phyloP scores from a whole-genome alignment of 2,888 invertebrate genomes.

The Melieria omissa region DNA sequence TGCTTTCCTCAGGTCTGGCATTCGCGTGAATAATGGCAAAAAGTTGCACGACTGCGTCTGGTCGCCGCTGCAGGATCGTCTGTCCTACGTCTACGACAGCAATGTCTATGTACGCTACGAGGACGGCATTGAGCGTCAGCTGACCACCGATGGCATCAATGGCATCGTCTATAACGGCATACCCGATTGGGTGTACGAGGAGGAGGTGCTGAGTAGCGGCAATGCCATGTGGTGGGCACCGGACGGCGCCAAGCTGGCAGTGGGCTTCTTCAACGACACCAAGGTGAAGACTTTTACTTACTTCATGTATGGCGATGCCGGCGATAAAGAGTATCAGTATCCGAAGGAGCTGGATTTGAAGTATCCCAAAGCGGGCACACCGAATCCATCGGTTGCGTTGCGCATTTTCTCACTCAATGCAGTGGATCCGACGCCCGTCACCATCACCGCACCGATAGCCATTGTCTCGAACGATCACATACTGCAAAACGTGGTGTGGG shows the following conservation, averaged over 20 bases:
- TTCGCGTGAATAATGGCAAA: constrained; percentile 68
- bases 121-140: constrained; percentile 60
- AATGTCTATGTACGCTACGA: constrained; percentile 71
- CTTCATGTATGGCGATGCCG: constrained; percentile 75
- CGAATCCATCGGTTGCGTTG: constrained; percentile 78
- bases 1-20: constrained; percentile 62
- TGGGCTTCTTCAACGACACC: constrained; percentile 78
- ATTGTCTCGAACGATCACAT: constrained; percentile 74
- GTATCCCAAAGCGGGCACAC: constrained; percentile 83
- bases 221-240: constrained; percentile 85
- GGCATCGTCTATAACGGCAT: constrained; percentile 83
- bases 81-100: constrained; percentile 76
- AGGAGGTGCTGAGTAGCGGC: constrained; percentile 79
- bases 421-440: constrained; percentile 59
- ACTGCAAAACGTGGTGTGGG: constrained; percentile 80
- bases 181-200: constrained; percentile 95
- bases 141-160: constrained; percentile 73
- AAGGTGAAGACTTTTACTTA: constrained; percentile 74
- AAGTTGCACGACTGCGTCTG: constrained; percentile 75
- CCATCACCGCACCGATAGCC: constrained; percentile 69
- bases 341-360: constrained; percentile 74
- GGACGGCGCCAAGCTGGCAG: constrained; percentile 75
- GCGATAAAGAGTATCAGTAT: constrained; percentile 73
- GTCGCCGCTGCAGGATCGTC: constrained; percentile 68
- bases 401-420: constrained; percentile 71